Base-by-base conservation (phyloP, 2,113 vertebrate species). In the Maylandia zebra region DNA sequence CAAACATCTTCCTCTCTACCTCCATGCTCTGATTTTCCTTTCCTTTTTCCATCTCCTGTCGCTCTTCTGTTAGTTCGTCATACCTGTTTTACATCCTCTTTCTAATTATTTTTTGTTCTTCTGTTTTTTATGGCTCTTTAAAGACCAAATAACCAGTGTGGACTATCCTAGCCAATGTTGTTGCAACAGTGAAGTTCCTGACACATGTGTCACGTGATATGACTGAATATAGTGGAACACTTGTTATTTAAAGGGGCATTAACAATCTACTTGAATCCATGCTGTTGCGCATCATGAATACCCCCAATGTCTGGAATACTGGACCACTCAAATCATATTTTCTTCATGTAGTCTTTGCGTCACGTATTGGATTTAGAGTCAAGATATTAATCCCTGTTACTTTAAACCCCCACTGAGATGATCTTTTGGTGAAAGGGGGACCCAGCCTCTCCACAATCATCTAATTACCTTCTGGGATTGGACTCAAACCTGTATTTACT, bases 91-190 rank as follows among this genome's bases (percentile, higher is more conserved):
- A 22, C 45, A 80, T 66, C 50, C 27, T 74, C 12, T 16, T 48
- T 6, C 12, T 59, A 9, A 5, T 16, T 66, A 19, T n/a, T 36
- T 66, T 64, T 64, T 19, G 5, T n/a, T 36, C 6, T 10, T 55
- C 5, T 52, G 16, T 10, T 64, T 34, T 83, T 71, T 61, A 36
- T 80, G 32, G 38, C 59, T 91, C 36, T 85, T 71, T 78, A 74
- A 84, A 88, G 90, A 94, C 93, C 94, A 95, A 95, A 93, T 90
- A 43, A 85, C 6, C 59, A 43, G 8, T 13, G 45, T 84, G 59
- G 59, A 69, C 53, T 52, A 14, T 50, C 16, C 2, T 34, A 61
- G 38, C 56, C n/a, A 81, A 52, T 24, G 34, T 11, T 82, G 56
- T 45, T 52, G 10, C 14, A 34, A 69, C 53, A 12, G 17, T 76